Base-by-base conservation (phyloP, 2,113 vertebrate genomes). In the human (Homo sapiens) region DNA sequence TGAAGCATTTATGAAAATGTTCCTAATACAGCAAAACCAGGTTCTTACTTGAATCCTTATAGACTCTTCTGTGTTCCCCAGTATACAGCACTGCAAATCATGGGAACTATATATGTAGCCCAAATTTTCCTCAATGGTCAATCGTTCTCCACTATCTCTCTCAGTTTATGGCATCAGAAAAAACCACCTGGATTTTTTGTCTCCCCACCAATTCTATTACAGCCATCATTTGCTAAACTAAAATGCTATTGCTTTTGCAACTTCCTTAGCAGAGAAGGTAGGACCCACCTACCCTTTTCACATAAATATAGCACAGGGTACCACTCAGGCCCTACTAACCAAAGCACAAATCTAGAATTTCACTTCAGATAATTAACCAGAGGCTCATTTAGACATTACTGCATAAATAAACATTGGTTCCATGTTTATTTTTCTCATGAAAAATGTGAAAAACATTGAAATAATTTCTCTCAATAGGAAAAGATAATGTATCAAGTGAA, bases 331-430 rank as follows among this genome's bases (percentile, higher is more conserved):
- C 48, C 59, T 94, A 80, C 16, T 72, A 66, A 89, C 57, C 70
- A 94, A 95, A 97, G 45, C 38, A 90, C 10, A 96, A 66, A 95
- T n/a, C 45, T 23, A 94, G 81, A 93, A 52, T 16, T 93, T 82
- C 88, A 75, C 10, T 80, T 55, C 40, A 94, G 59, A 16, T 50
- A 76, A 88, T 27, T 59, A 88, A 83, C 52, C 35, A 72, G 35
- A 83, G 68, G 13, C 23, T 93, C 70, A 89, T 45, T 95, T 13
- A 48, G 66, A 80, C 61, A 52, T 86, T 23, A 89, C 6, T 50
- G 18, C 55, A 82, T 61, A 89, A 93, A 64, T 8, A 83, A 30
- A 61, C 2, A 23, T 22, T 52, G 12, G 20, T 45, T 78, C 38
- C 11, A 59, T 59, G 52, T 57, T 97, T 94, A 81, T 70, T 93